Base-by-base conservation (phyloP, 2,888 invertebrate genomes). In the Griposia aprilina region DNA sequence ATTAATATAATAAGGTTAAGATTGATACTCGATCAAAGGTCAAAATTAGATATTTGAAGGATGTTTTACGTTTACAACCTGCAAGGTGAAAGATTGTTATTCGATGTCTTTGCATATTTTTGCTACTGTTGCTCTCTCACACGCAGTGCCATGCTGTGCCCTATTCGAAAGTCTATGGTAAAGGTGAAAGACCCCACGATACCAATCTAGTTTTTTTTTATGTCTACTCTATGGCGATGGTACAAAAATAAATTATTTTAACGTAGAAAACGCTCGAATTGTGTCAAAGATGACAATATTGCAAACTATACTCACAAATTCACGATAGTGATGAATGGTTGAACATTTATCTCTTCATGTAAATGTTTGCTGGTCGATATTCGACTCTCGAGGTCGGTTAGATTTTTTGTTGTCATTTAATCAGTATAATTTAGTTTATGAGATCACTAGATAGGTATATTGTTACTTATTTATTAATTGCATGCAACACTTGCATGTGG, bases 181-280 rank as follows among this genome's bases (percentile, higher is more conserved):
- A 81, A 81, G 85, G 85, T 86, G 85, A 86, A 86, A 84, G 87
- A 87, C 87, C 85, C 36, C 65, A 60, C 45, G 55, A 66, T 76
- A 72, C 15, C 41, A 74, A 78, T 66, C 72, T 41, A 59, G 55
- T 82, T 70, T 76, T 67, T 48, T 74, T 23, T 62, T 52, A 11
- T 57, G 50, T 76, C 0, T 50, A 30, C 23, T 66, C 26, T 6
- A 15, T 82, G 30, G 36, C 65, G 30, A 36, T 74, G 30, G 65
- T 17, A 67, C 23, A 23, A 71, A 76, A 86, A 78, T 74, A 63
- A 74, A 52, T 66, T 73, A 11, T 48, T 65, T 67, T 48, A 71
- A 3, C 62, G 63, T 68, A 81, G 60, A 74, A 50, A 63, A 52
- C 41, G 45, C 17, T 79, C 50, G 48, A 45, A n/a, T 52, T 67